A percentile compares a stretch with the other conserved stretches of the same genome.
phyloP scores from a whole-genome alignment of 2,113 vertebrate genomes.

The Mus musculus region GRCm39 chr5:9508501-9509000 shows the following conservation, averaged over 20 bases:
- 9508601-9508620: background rate
- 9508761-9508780: background rate
- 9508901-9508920: background rate
- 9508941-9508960: background rate
- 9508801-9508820: slow-evolving; percentile 30
- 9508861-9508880: background rate
- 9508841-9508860: too few species aligned
- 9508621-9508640: background rate
- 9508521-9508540: background rate
- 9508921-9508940: background rate
- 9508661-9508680: background rate
- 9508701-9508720: background rate
- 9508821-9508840: background rate
- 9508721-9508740: background rate
- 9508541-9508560: background rate
- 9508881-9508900: background rate
- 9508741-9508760: background rate
- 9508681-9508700: background rate
- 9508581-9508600: slow-evolving; percentile 33
- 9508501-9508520: background rate
- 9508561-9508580: background rate
- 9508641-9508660: background rate
- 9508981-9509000: background rate
- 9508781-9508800: background rate
- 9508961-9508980: background rate